Evolutionary conservation across 2,113 vertebrate genomes (phyloP).

Genomic region (Thunnus maccoyii): DNA sequence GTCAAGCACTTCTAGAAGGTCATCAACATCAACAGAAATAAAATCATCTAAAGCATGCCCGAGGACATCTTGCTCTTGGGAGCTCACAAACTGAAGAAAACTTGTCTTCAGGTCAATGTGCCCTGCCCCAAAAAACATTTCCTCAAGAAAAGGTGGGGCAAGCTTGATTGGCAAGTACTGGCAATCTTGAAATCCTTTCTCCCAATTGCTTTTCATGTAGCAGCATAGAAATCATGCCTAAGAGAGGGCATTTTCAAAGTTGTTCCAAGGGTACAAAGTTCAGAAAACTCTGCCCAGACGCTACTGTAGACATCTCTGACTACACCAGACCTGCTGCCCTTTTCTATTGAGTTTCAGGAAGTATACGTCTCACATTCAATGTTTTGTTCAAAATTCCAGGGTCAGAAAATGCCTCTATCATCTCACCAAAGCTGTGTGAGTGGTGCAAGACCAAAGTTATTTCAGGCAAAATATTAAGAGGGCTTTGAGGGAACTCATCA

Average conservation of each 20-base stretch:
- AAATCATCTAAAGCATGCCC: background rate
- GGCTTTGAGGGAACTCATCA: background rate
- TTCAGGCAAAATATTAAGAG: background rate
- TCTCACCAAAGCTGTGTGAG: constrained; percentile 5
- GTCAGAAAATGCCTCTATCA: constrained; percentile 7
- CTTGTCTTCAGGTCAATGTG: background rate
- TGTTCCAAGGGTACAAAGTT: constrained; percentile 17
- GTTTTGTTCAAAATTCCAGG: constrained; percentile 4
- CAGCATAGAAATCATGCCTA: too few relatives aligned
- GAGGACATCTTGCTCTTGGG: background rate
- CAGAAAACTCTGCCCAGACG: constrained; percentile 30
- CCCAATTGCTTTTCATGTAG: too few relatives aligned
- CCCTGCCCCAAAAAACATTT: background rate
- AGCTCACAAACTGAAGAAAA: constrained; percentile 12
- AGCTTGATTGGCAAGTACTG: background rate
- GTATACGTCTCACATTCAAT: background rate
- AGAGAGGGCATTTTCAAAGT: constrained; percentile 38
- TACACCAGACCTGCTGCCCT: background rate
- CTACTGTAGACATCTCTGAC: constrained; percentile 19
- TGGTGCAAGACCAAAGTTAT: background rate
- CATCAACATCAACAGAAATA: background rate
- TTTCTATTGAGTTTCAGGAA: constrained; percentile 12
- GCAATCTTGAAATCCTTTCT: background rate
- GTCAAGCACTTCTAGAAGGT: background rate
- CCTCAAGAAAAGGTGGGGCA: background rate